A percentile compares a stretch with the other conserved stretches of the same genome.
Evolutionary conservation across 1,140 invertebrate genomes (phyloP).

Genomic region (Leptinotarsa undecemlineata): DNA sequence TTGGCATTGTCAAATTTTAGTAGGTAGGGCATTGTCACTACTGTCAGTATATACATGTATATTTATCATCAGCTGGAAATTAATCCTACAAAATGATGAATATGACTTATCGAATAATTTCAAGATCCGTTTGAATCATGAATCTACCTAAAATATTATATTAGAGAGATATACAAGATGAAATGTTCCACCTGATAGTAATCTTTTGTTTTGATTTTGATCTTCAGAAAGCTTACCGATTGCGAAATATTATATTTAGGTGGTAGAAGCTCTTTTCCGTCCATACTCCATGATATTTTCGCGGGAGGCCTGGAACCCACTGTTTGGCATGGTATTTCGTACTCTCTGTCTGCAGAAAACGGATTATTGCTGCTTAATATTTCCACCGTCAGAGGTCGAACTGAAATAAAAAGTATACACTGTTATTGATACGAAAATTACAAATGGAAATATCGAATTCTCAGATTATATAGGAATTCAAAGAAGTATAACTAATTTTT

Average conservation of each 20-base stretch:
- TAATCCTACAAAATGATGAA: too few species aligned
- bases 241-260: slow-evolving; percentile 58
- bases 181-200: background rate
- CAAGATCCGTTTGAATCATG: too few species aligned
- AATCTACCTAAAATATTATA: too few species aligned
- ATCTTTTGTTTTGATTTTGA: background rate
- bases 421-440: too few species aligned
- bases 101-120: too few species aligned
- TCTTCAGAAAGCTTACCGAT: slow-evolving; percentile 56
- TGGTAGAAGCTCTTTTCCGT: slow-evolving; percentile 65
- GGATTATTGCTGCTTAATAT: slow-evolving; percentile 79
- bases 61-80: too few species aligned
- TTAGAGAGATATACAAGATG: background rate
- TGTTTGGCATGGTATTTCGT: slow-evolving; percentile 77
- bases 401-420: slow-evolving; percentile 60
- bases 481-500: too few species aligned
- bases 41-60: too few species aligned
- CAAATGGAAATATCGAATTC: too few species aligned
- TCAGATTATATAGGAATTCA: too few species aligned
- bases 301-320: slow-evolving; percentile 81
- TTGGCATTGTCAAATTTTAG: too few species aligned
- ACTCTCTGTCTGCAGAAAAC: slow-evolving; percentile 76
- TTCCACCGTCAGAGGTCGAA: slow-evolving; percentile 74
- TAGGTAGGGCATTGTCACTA: too few species aligned
- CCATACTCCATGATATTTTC: slow-evolving; percentile 80